Evolutionary conservation across 2,113 vertebrate genomes (phyloP).

Genomic region (Nasalis larvatus): DNA sequence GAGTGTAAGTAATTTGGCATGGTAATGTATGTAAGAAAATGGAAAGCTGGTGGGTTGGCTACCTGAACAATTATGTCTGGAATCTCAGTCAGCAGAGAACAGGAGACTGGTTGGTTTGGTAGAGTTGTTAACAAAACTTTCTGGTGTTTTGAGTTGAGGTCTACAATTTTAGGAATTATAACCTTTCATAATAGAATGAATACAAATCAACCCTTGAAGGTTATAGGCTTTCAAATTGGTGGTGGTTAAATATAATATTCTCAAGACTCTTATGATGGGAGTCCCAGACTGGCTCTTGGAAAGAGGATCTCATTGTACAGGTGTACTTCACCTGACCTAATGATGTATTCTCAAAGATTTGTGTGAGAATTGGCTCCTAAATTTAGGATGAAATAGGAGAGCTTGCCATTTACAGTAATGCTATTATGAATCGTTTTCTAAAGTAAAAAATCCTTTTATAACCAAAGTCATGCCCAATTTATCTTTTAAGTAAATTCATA

Average conservation of each 20-base stretch:
- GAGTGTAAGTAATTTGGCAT: slow-evolving; percentile 25
- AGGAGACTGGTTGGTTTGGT: background rate
- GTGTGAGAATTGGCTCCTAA: slow-evolving; percentile 51
- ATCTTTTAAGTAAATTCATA: slow-evolving; percentile 59
- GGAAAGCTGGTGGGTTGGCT: background rate
- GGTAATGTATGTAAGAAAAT: background rate
- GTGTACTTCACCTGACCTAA: slow-evolving; percentile 9
- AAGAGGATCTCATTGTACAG: slow-evolving; percentile 35
- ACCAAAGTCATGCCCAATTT: slow-evolving; percentile 52
- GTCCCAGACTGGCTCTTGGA: slow-evolving; percentile 5
- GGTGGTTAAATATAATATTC: slow-evolving; percentile 11
- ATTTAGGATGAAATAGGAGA: slow-evolving; percentile 56
- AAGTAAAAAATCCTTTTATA: slow-evolving; percentile 60
- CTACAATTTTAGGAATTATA: slow-evolving; percentile 22
- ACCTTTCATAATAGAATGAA: background rate
- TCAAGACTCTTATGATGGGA: background rate
- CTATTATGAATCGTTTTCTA: slow-evolving; percentile 61
- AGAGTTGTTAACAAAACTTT: background rate
- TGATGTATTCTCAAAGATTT: slow-evolving; percentile 54
- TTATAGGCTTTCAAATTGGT: slow-evolving; percentile 8
- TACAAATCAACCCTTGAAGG: background rate
- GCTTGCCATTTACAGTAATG: slow-evolving; percentile 54
- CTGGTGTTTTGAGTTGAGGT: slow-evolving; percentile 17
- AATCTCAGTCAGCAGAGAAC: slow-evolving; percentile 28
- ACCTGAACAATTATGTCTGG: background rate